Evolutionary conservation across 2,888 invertebrate genomes (phyloP), one percentile per base, ranked within the genome.

Genomic region (Cotesia congregata): DNA sequence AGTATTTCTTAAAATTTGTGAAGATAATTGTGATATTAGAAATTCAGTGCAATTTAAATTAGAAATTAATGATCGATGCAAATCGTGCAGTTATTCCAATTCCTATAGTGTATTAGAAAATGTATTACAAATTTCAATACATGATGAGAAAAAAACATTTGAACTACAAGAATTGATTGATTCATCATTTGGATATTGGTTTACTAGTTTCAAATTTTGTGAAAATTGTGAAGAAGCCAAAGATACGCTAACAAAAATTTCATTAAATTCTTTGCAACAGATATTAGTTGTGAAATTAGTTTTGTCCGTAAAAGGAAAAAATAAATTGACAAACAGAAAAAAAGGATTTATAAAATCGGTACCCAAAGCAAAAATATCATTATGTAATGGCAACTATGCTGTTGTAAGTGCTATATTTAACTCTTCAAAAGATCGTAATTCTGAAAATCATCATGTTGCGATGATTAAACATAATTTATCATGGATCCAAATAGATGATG

Each of bases 151-250:
- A 59, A 73, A 70, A 74, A 64, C 7, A 41, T 2, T 61, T 9
- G 40, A 20, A 17, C n/a, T 77, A 9, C 77, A 74, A 69, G 67
- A 74, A 7, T 38, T 69, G 1, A 69, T 77, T 9, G 74, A 77
- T 9, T 61, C 60, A 40, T 74, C 12, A 9, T 40, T 60, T 7
- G 67, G 61, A 3, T 40, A 61, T 38, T 77, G 77, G 77, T 38
- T 5, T n/a, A 5, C n/a, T 9, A 74, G 67, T 1, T 6, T 50
- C 1, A 50, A 9, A 39, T n/a, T n/a, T 1, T 74, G 74, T 17
- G 20, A 40, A 62, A 41, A 41, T 41, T 41, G 41, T 41, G 6
- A 41, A 7, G 41, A 41, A 41, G 9, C 9, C 9, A 41, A 41
- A 41, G 41, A 41, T 41, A 6, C 41, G 9, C 7, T 41, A 41